phyloP scores from a whole-genome alignment of 2,888 invertebrate genomes.

The Cynaeus angustus region DNA sequence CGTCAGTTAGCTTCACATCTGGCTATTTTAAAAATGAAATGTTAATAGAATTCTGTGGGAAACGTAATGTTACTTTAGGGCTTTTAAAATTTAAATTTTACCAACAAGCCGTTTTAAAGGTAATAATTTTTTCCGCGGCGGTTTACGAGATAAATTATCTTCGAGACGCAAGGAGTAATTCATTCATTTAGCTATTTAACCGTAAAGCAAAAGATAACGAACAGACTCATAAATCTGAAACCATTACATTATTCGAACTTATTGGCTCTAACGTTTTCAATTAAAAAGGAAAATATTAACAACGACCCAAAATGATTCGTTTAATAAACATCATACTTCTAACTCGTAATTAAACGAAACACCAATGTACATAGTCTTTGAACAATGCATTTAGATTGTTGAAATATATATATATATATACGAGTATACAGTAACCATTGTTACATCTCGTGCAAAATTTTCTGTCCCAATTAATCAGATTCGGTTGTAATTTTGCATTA shows the following conservation, averaged over 20 bases:
- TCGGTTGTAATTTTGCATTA: constrained; percentile 60
- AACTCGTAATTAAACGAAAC: constrained; percentile 58
- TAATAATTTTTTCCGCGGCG: constrained; percentile 30
- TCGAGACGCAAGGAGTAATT: constrained; percentile 34
- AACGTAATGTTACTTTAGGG: constrained; percentile 10
- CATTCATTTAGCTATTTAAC: constrained; percentile 43
- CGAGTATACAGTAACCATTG: too few relatives aligned
- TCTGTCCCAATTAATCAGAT: constrained; percentile 38
- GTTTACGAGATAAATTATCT: constrained; percentile 40
- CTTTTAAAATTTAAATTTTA: constrained; percentile 27
- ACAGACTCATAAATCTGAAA: constrained; percentile 47
- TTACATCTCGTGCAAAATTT: constrained; percentile 22
- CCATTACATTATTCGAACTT: constrained; percentile 52
- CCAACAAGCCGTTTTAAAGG: constrained; percentile 28
- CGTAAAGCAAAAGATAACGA: constrained; percentile 41
- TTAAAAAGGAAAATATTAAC: constrained; percentile 55
- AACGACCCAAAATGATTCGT: constrained; percentile 52
- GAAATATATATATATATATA: constrained; percentile 45
- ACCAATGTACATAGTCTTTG: constrained; percentile 61
- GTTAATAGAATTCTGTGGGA: constrained; percentile 17
- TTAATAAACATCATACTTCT: constrained; percentile 56
- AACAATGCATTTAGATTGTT: constrained; percentile 59
- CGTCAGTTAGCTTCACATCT: background rate
- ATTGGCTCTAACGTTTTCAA: constrained; percentile 52
- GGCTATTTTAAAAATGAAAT: constrained; percentile 3